These are phyloP conservation scores for Eilema sororculum DNA, from an alignment of 2,888 invertebrate species.

Conservation along the genomic window DNA sequence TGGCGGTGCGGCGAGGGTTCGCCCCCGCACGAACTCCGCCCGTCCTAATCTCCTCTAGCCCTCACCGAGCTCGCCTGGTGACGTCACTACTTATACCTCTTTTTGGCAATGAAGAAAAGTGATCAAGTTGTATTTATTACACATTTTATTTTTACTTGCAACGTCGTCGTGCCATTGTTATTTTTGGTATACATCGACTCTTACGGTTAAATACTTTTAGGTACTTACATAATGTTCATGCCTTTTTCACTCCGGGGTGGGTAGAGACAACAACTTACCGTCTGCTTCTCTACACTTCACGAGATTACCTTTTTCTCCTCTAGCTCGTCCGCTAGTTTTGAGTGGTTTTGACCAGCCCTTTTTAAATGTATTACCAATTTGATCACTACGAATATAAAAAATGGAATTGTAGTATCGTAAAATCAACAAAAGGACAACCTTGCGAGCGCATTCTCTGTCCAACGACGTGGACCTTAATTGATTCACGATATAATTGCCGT, in stretches of 20 bases:
- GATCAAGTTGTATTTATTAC: conserved; percentile 69
- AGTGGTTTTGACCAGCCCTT: not conserved
- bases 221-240: not conserved
- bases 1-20: conserved; percentile 60
- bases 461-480: conserved; percentile 56
- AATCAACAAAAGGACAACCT: conserved; percentile 8
- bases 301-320: not conserved
- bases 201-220: not conserved
- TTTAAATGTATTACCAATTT: not conserved
- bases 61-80: conserved; percentile 71
- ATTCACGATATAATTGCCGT: conserved; percentile 61
- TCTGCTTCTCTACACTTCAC: not conserved
- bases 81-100: conserved; percentile 82
- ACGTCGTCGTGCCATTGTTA: conserved; percentile 15
- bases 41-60: conserved; percentile 80
- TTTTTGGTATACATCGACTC: not conserved
- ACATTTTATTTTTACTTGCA: conserved; percentile 55
- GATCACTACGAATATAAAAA: not conserved
- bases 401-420: not conserved
- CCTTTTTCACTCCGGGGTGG: not conserved
- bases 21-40: conserved; percentile 63
- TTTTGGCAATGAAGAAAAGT: conserved; percentile 79
- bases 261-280: not conserved
- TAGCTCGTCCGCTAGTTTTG: not conserved
- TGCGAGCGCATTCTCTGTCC: conserved; percentile 10